Conservation (phyloP, 1,140 invertebrate species). For the Panulirus ornatus region DNA sequence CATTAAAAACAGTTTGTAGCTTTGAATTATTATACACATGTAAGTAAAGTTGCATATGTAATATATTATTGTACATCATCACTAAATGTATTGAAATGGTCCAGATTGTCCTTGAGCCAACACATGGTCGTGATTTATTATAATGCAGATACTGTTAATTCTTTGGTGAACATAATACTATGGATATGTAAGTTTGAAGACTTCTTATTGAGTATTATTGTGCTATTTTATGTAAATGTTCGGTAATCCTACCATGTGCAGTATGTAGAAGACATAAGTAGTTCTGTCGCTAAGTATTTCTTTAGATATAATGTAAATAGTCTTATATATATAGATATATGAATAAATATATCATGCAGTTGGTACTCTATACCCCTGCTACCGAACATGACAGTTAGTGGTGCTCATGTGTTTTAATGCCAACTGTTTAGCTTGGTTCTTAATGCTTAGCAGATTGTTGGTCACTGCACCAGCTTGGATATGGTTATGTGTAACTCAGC, state of each 20-base stretch:
- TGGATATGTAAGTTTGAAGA: background rate
- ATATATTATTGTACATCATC: background rate
- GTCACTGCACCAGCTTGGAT: too few relatives aligned
- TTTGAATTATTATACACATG: background rate
- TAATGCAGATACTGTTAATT: too few relatives aligned
- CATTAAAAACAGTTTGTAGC: background rate
- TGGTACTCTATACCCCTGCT: background rate
- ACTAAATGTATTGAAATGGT: too few relatives aligned
- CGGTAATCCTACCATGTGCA: conserved; percentile 30
- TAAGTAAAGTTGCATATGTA: background rate
- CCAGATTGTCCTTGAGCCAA: background rate
- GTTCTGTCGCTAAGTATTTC: conserved; percentile 57
- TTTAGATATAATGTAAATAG: conserved; percentile 64
- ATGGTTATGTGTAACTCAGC: too few relatives aligned
- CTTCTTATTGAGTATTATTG: conserved; percentile 45
- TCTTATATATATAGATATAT: conserved; percentile 51
- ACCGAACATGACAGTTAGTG: background rate
- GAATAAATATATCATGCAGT: conserved; percentile 62
- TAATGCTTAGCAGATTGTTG: too few relatives aligned
- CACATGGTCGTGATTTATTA: background rate
- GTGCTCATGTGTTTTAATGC: too few relatives aligned
- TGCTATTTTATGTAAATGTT: conserved; percentile 54
- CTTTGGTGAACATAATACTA: background rate
- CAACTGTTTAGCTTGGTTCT: too few relatives aligned
- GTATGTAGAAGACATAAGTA: conserved; percentile 28